phyloP scores from a whole-genome alignment of 2,113 vertebrate genomes.

The Dromas ardeola region DNA sequence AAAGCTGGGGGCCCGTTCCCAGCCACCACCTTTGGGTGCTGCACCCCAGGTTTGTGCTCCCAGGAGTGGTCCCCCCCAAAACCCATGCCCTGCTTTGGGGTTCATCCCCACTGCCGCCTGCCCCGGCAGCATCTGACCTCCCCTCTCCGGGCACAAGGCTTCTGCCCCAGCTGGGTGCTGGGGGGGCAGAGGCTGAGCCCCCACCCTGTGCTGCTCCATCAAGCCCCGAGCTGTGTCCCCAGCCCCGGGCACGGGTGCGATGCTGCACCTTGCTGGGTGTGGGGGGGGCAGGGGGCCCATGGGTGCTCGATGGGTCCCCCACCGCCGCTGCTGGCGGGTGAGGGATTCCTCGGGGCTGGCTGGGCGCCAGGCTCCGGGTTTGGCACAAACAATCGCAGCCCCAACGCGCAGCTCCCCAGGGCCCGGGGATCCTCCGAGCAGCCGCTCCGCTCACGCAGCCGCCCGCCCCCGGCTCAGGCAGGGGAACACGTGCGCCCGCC shows the following conservation, averaged over 20 bases:
- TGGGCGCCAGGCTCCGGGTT: constrained; percentile 2
- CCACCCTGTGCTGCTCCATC: neutral
- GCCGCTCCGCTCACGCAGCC: constrained; percentile 47
- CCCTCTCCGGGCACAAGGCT: neutral
- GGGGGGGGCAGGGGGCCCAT: neutral
- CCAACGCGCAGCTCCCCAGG: constrained; percentile 14
- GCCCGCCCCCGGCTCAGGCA: constrained; percentile 48
- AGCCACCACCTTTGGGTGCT: neutral
- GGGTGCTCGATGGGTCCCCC: neutral
- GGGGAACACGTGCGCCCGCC: constrained; percentile 56
- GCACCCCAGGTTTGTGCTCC: neutral
- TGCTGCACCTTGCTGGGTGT: rapidly evolving
- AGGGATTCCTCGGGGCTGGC: constrained; percentile 55
- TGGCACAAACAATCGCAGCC: constrained; percentile 57
- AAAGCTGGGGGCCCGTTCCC: rapidly evolving
- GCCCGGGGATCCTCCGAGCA: constrained; percentile 45
- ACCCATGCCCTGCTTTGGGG: neutral
- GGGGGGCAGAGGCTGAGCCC: neutral
- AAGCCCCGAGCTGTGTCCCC: rapidly evolving
- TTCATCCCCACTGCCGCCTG: neutral
- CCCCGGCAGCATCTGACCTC: neutral
- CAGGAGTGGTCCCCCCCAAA: neutral
- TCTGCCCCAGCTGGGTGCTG: neutral
- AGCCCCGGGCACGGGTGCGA: neutral
- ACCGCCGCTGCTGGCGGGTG: neutral